Evolutionary conservation across 2,888 invertebrate genomes (phyloP), one percentile per base, ranked within the genome.

Genomic region (Tetropium fuscum): DNA sequence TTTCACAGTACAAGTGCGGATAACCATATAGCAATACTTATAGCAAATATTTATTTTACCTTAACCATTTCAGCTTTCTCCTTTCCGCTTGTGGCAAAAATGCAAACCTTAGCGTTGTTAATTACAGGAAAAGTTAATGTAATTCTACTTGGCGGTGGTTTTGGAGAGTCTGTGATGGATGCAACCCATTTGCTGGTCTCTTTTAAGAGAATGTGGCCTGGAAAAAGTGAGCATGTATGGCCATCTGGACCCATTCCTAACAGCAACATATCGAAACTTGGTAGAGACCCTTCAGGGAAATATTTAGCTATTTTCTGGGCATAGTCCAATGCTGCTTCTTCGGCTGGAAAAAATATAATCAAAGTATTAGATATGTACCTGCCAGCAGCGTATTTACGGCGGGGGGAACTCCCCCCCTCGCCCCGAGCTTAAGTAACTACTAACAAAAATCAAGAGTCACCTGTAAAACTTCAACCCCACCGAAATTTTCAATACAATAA

Each of bases 171-270:
- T 0, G 86, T 87, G 59, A 99, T 92, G 0, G 92, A 83, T 5
- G 94, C 93, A 2, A 98, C 91, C 84, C 93, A 89, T 41, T 86
- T 80, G 0, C 78, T 78, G 0, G 79, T 84, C 76, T 92, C 93
- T 0, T 87, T 77, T 1, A 94, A 81, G 4, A 90, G 78, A 0
- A 83, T 80, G 78, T 94, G 94, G 0, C 86, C 89, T 0, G 99
- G 98, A 82, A 99, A 99, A 10, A 99, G 82, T 0, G 98, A 98
- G 77, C 97, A 97, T 0, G 98, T 98, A 81, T 99, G 99, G 0
- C 98, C 98, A 78, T 99, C 99, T 0, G 97, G 98, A 0, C 99
- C 99, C 89, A 98, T 92, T 8, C 99, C 99, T 15, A 99, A 84
- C 6, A 99, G 84, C 0, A 98, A 83, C 43, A 98, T 80, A 81